phyloP scores from a whole-genome alignment of 2,113 vertebrate species.

The Narcine bancroftii region DNA sequence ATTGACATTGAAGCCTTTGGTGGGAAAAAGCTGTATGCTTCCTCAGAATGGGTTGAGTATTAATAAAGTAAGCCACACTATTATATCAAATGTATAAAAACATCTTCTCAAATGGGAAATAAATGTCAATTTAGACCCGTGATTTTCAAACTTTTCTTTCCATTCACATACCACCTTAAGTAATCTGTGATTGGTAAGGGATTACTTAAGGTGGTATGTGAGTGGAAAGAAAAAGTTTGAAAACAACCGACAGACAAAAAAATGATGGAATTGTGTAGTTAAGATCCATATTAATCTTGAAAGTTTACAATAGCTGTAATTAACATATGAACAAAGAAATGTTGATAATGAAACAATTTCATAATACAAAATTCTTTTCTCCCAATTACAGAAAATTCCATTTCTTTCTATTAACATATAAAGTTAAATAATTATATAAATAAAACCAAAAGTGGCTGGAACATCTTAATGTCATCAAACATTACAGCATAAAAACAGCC shows the following conservation, averaged over 20 bases:
- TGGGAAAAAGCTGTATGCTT: no score
- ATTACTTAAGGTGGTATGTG: no score
- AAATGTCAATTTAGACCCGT: background rate
- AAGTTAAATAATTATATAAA: background rate
- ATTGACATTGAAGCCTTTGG: background rate
- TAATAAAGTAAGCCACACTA: background rate
- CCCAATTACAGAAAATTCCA: background rate
- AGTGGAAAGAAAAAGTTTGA: no score
- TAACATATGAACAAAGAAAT: background rate
- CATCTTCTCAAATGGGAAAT: background rate
- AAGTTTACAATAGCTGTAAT: background rate
- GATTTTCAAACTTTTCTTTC: no score
- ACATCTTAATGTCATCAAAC: no score
- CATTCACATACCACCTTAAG: no score
- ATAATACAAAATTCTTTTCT: background rate
- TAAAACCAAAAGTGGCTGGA: no score
- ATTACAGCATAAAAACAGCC: no score
- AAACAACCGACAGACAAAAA: background rate
- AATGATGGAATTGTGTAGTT: background rate
- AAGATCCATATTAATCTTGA: background rate
- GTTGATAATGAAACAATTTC: background rate
- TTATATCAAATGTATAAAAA: background rate
- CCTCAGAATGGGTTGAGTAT: no score
- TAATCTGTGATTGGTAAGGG: no score
- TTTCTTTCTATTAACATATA: background rate